Conservation (phyloP, 2,797 vertebrate genomes). For the Synaphobranchus kaupii region DNA sequence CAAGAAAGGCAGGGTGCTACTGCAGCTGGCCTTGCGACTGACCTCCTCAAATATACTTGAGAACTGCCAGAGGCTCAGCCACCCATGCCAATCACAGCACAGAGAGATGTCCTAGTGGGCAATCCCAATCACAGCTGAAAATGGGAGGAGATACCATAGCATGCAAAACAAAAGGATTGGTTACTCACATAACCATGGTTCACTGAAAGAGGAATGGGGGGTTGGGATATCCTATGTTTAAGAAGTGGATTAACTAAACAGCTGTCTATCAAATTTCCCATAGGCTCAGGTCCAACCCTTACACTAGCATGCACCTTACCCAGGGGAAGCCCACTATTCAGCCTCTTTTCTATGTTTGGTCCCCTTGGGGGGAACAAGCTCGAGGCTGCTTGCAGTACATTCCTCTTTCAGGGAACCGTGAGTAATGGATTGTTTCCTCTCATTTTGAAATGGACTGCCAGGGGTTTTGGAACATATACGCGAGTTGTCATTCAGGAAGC, state of each 20-base stretch:
- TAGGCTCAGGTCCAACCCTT: too few species aligned
- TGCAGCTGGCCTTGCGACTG: neutral
- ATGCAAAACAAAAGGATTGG: neutral
- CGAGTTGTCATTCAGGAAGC: neutral
- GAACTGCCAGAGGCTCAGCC: neutral
- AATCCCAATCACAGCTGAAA: neutral
- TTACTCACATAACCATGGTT: neutral
- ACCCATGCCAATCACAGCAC: neutral
- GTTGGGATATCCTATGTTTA: neutral
- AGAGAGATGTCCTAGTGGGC: neutral
- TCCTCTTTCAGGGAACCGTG: neutral
- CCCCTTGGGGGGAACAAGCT: neutral
- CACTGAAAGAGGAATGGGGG: neutral
- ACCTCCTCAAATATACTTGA: constrained; percentile 20
- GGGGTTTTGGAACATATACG: neutral
- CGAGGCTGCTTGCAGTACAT: neutral
- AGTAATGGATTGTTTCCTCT: neutral
- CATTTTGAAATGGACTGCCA: neutral
- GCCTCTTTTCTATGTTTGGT: neutral
- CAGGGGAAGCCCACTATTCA: neutral
- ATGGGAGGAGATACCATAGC: neutral
- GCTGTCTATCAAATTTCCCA: neutral
- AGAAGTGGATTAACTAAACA: neutral
- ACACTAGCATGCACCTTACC: neutral
- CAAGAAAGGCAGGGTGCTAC: neutral